Base-by-base conservation (phyloP, 2,113 vertebrate species). In the Nymphicus hollandicus region DNA sequence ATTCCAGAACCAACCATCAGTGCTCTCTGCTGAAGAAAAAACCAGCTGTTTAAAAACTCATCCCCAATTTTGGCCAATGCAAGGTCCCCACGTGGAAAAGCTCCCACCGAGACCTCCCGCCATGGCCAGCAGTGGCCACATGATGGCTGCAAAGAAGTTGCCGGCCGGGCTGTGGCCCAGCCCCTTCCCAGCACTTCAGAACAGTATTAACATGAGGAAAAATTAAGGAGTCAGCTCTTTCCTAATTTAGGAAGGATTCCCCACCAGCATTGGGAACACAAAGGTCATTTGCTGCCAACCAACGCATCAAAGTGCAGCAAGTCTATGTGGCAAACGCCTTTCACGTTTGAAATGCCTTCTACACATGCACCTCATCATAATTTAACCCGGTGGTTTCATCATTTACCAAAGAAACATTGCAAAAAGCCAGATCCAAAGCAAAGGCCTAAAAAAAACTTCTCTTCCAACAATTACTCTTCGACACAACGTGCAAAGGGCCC, bases 101-200 rank as follows among this genome's bases (percentile, higher is more conserved):
- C 66, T 63, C 53, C 11, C 43, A 31, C 29, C 1, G 27, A 35
- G 55, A 25, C 16, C 58, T 64, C 56, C 22, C 1, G 6, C 65
- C 60, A 6, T 29, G 7, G 80, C 33, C 46, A 3, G 60, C 33
- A 7, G 39, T 1, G 58, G 56, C 58, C 39, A 5, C 2, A 5
- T 3, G 8, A 9, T 2, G 19, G 56, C 29, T 24, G 37, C 70
- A 22, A 72, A 39, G 81, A 9, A 29, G 85, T n/a, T 70, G 77
- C 49, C 1, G 4, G 39, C 29, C 0, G 3, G 24, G 56, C 1
- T 4, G 58, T 58, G 4, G 53, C 33, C 20, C 1, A 0, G 76
- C 46, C 18, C 70, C 46, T 60, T 70, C 92, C 77, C 61, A 58
- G 6, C 0, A 0, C 81, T 47, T 24, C 5, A 14, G 53, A 81